Conservation (phyloP, 2,888 invertebrate genomes). For the Cerceris rybyensis region DNA sequence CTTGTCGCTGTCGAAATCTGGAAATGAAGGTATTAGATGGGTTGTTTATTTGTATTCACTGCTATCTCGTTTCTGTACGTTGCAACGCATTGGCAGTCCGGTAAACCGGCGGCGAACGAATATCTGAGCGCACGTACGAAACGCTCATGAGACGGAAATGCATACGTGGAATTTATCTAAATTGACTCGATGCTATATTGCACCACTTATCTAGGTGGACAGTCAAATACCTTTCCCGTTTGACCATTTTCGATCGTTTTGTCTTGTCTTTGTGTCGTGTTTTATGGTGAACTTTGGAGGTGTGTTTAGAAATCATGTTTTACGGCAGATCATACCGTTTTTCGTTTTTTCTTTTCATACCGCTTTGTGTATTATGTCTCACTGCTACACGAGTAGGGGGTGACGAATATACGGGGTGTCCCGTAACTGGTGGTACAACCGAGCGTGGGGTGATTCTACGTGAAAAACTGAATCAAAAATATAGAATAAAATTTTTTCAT, state of each 20-base stretch:
- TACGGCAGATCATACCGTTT: too few species aligned
- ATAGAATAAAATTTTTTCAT: too few species aligned
- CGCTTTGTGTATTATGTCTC: too few species aligned
- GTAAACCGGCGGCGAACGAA: neutral
- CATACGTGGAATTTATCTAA: conserved; percentile 35
- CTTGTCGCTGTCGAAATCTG: conserved; percentile 86
- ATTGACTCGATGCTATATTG: conserved; percentile 17
- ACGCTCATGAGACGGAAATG: conserved; percentile 15
- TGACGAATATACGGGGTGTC: too few species aligned
- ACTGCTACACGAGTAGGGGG: too few species aligned
- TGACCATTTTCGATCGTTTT: neutral
- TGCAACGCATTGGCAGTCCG: neutral
- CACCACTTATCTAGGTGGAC: neutral
- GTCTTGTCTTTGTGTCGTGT: neutral
- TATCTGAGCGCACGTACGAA: neutral
- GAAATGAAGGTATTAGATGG: conserved; percentile 59
- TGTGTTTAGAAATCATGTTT: too few species aligned
- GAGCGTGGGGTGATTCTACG: too few species aligned
- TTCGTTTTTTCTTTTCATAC: too few species aligned
- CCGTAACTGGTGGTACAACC: too few species aligned
- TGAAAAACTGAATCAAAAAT: too few species aligned
- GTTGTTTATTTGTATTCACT: too few species aligned
- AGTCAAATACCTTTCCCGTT: neutral
- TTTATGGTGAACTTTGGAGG: neutral
- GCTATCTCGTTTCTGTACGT: neutral